phyloP scores from a whole-genome alignment of 2,888 invertebrate genomes.

The Cheiracanthium punctorium region DNA sequence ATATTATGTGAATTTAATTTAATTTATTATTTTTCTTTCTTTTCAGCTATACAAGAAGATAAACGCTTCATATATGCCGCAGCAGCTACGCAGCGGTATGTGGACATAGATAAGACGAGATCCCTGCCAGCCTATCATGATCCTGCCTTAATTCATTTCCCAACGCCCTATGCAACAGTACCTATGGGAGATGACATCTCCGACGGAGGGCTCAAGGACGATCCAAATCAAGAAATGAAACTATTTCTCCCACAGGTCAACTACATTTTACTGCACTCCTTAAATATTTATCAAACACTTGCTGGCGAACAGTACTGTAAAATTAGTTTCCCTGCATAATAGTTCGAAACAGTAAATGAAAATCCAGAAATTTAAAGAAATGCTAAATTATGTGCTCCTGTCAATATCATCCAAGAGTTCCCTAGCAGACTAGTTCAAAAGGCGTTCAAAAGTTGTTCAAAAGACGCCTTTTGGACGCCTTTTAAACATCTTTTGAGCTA shows the following conservation, averaged over 20 bases:
- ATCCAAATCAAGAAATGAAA: conserved; percentile 67
- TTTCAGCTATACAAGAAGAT: conserved; percentile 64
- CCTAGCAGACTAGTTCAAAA: too few species aligned
- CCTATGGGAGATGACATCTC: conserved; percentile 61
- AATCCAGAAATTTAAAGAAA: too few species aligned
- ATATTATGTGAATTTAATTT: neutral
- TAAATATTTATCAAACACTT: too few species aligned
- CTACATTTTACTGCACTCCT: too few species aligned
- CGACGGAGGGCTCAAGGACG: conserved; percentile 40
- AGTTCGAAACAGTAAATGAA: too few species aligned
- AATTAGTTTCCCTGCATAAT: too few species aligned
- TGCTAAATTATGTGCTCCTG: too few species aligned
- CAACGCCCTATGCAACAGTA: conserved; percentile 68
- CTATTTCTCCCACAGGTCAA: conserved; percentile 60
- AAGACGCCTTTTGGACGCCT: too few species aligned
- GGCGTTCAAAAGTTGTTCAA: too few species aligned
- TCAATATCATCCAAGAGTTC: too few species aligned
- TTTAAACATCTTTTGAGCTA: too few species aligned
- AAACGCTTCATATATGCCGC: conserved; percentile 63
- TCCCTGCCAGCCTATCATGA: conserved; percentile 59
- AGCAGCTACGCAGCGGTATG: conserved; percentile 63
- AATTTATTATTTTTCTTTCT: neutral
- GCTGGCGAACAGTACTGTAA: too few species aligned
- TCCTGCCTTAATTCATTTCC: conserved; percentile 55
- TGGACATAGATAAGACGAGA: conserved; percentile 69